Evolutionary conservation across 2,888 invertebrate species (phyloP).

Genomic region (Sepiola atlantica): DNA sequence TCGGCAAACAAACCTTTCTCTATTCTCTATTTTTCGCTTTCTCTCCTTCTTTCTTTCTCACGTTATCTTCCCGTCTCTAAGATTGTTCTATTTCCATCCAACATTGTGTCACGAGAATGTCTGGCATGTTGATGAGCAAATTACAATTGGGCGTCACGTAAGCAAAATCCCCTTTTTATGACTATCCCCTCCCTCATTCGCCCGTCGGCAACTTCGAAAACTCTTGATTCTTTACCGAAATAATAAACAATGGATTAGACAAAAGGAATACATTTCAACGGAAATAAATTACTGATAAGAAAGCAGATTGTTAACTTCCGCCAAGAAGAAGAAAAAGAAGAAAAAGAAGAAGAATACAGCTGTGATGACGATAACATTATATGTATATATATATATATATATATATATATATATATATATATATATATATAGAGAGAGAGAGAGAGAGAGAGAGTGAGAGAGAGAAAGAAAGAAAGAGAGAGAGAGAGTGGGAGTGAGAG

Average conservation of each 20-base stretch:
- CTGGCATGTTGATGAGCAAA: background rate
- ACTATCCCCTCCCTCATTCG: background rate
- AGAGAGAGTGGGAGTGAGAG: no score
- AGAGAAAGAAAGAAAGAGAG: background rate
- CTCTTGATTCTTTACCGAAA: background rate
- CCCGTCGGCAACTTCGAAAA: background rate
- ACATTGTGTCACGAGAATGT: background rate
- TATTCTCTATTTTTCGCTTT: no score
- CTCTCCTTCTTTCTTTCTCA: no score
- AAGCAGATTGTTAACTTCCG: background rate
- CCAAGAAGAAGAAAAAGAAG: background rate
- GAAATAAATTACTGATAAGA: background rate
- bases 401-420: no score
- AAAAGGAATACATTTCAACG: background rate
- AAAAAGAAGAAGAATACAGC: no score
- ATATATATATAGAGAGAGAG: no score
- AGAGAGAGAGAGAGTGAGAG: no score
- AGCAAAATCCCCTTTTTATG: background rate
- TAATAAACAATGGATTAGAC: background rate
- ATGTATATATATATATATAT: no score
- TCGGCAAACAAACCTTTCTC: no score
- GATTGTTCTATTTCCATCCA: background rate
- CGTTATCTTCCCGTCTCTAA: no score
- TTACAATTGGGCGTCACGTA: background rate
- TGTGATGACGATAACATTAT: no score